Conservation (phyloP, 2,888 invertebrate species). For the Hedya salicella region DNA sequence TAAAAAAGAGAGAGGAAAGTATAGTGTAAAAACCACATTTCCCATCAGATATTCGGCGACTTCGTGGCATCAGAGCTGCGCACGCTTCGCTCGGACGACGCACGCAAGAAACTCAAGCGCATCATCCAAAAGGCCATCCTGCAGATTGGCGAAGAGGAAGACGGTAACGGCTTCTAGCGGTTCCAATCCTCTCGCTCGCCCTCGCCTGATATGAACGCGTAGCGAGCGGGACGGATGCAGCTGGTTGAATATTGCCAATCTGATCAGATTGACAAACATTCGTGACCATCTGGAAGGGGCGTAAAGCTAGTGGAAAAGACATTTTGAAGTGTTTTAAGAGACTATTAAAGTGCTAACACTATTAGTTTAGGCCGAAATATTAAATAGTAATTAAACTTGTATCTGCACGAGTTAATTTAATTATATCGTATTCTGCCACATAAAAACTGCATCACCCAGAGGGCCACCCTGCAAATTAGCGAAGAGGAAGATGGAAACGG, state of each 20-base stretch:
- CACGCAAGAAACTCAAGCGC: slow-evolving; percentile 70
- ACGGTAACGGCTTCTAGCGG: slow-evolving; percentile 59
- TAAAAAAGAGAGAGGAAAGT: no score
- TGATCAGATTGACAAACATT: no score
- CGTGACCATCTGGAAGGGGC: no score
- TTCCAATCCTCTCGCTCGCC: slow-evolving; percentile 41
- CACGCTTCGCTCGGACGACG: slow-evolving; percentile 68
- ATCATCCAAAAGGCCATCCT: slow-evolving; percentile 78
- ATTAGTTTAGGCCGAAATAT: no score
- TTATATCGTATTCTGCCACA: no score
- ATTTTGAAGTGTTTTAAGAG: no score
- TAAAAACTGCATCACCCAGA: slow-evolving; percentile 78
- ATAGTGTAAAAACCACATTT: neutral
- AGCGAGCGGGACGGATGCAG: slow-evolving; percentile 31
- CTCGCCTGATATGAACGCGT: slow-evolving; percentile 38
- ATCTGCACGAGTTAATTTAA: no score
- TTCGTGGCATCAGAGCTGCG: slow-evolving; percentile 80
- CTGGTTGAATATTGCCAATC: no score
- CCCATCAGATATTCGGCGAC: slow-evolving; percentile 73
- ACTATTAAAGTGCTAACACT: no score
- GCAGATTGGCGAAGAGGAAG: slow-evolving; percentile 72
- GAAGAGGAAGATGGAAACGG: slow-evolving; percentile 72
- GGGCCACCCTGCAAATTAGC: slow-evolving; percentile 71
- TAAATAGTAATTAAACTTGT: no score
- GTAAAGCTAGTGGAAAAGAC: no score